phyloP scores from a whole-genome alignment of 2,888 invertebrate genomes.

The Caenorhabditis imperialis region DNA sequence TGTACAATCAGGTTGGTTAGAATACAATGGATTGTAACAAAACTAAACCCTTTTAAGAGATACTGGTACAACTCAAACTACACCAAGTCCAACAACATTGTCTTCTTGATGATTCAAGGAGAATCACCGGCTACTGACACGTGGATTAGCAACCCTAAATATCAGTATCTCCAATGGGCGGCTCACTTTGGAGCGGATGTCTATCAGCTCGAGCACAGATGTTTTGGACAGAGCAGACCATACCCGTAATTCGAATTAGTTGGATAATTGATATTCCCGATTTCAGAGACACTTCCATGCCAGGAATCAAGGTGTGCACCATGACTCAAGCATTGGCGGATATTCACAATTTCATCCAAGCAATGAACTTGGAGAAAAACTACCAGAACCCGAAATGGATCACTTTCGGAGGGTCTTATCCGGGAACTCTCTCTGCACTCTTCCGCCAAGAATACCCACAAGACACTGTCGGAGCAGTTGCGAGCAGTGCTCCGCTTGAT shows the following conservation, averaged over 20 bases:
- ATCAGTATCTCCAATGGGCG: conserved; percentile 62
- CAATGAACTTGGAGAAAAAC: conserved; percentile 82
- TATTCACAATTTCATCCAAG: conserved; percentile 86
- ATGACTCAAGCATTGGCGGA: conserved; percentile 84
- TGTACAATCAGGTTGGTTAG: conserved; percentile 53
- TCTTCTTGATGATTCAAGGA: conserved; percentile 68
- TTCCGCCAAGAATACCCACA: conserved; percentile 67
- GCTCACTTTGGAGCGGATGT: conserved; percentile 66
- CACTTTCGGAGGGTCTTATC: conserved; percentile 95
- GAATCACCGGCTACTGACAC: conserved; percentile 58
- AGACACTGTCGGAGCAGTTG: conserved; percentile 66
- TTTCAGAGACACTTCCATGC: conserved; percentile 86
- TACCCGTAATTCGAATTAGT: conserved; percentile 35
- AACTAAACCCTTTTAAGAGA: conserved; percentile 44
- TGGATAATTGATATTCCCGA: no score
- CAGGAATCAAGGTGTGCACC: conserved; percentile 86
- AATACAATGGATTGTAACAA: neutral
- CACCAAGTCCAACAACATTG: conserved; percentile 50
- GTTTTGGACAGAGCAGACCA: conserved; percentile 68
- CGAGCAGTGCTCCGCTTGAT: conserved; percentile 64
- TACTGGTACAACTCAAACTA: conserved; percentile 65
- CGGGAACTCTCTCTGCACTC: conserved; percentile 79
- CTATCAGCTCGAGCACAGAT: conserved; percentile 73
- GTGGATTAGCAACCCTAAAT: conserved; percentile 54
- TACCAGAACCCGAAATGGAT: conserved; percentile 85